Evolutionary conservation across 2,797 vertebrate genomes (phyloP), one percentile per base, ranked within the genome.

Genomic region (Crypturellus tataupa): DNA sequence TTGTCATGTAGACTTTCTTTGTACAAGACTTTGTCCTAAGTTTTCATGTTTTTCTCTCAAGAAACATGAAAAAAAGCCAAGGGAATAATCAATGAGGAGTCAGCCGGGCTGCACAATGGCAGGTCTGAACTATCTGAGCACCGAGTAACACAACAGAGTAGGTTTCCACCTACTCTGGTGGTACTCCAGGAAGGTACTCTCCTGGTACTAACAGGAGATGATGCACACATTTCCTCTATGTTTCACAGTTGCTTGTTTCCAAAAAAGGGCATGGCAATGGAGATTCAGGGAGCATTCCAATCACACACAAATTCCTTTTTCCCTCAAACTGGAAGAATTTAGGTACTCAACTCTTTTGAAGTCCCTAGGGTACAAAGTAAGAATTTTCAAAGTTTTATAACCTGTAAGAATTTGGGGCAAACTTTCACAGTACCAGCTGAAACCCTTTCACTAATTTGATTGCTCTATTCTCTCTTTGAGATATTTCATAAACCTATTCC

Each of bases 81-180:
- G 6, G 7, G 27, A 7, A 39, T 60, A 58, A 71, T 4, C 12
- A n/a, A 10, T 8, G 55, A 39, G 0, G 2, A 8, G n/a, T 33
- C 17, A 6, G 7, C 13, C 18, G 14, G 24, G 24, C 17, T 83
- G 21, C 14, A 1, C 7, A 62, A 49, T 8, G 42, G 15, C 20
- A 7, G 7, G 4, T 8, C 24, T 42, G 33, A 37, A 37, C 11
- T 21, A 24, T 31, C 58, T 12, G 25, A 78, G 40, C 40, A 10
- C 9, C 5, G 12, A 0, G 0, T 6, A 25, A 33, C 21, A 3
- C 7, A 33, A 11, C 0, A 0, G 0, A 0, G 35, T 8, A 3
- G 1, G 5, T n/a, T 70, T 64, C 37, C 53, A n/a, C n/a, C n/a
- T n/a, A n/a, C n/a, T n/a, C n/a, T n/a, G n/a, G n/a, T n/a, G n/a